Base-by-base conservation (phyloP, 2,888 invertebrate genomes). In the Sminthurinus aureus region DNA sequence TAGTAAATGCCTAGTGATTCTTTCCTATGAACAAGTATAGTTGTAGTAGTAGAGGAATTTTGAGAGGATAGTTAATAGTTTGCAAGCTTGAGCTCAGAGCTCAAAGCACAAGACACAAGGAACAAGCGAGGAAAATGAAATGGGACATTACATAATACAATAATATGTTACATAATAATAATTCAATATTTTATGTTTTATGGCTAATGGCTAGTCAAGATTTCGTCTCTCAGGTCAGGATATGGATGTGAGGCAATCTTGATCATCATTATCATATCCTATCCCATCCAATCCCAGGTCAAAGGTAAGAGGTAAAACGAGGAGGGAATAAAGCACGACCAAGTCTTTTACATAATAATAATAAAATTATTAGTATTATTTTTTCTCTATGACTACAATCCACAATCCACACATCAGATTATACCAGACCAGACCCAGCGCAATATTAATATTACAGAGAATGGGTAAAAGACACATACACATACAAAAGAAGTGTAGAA, bases 271-370 rank as follows among this genome's bases (percentile, higher is more conserved):
- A 38, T 38, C 38, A 1, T 38, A 38, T 38, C 38, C 38, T 38
- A 38, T 38, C 6, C 38, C 6, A 38, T 38, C 6, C n/a, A n/a
- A 6, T 38, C 1, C 38, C 38, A 74, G 75, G 81, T 75, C 81
- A 81, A 64, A 81, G 81, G 81, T 81, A 73, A 81, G 51, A 26
- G 80, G 38, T 38, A 38, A 38, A 38, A 38, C 3, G 38, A 79
- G 67, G 75, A 75, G 64, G 74, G 81, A 26, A 81, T 81, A 74
- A 58, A 81, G 66, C 81, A 81, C 74, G 66, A 73, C 58, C 74
- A 74, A 38, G 50, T 58, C 38, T 38, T 38, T 38, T 38, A 38
- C 38, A 38, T 38, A 38, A 38, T 38, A 38, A 38, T 38, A 38
- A 38, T 38, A 38, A 38, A 38, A 38, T 38, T 38, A 38, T 38